Evolutionary conservation across 2,113 vertebrate genomes (phyloP), one percentile per base, ranked within the genome.

Genomic region (Vimba vimba): DNA sequence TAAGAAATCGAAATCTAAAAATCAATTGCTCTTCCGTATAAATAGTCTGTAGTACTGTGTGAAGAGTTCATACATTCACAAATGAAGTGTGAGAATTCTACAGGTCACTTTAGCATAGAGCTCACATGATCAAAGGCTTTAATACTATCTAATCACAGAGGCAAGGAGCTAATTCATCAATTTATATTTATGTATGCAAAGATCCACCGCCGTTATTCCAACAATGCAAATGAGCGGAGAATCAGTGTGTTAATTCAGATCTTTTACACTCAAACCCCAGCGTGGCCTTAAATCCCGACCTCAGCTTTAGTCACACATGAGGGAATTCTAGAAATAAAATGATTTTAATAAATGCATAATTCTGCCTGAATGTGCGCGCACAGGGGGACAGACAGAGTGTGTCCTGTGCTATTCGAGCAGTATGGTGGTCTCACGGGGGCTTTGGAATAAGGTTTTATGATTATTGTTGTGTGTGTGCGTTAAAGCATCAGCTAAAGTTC

Each of bases 131-230:
- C 57, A 60, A 64, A 79, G 69, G 76, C 21, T 76, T 78, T 57
- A 71, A 55, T 52, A 89, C 79, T 87, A 68, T 57, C 82, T 85
- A 59, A 85, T 91, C 86, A 83, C 81, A 80, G 33, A 86, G 78
- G 50, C 21, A 85, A 90, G 83, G 39, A 83, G 75, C 87, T 92
- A 92, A 93, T 93, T 93, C 89, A 76, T 86, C 87, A 89, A 94
- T 94, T 93, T 93, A 92, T 92, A 93, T 93, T 86, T 91, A 93
- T 93, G 68, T 87, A 93, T 94, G 91, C 92, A 94, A 92, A 93
- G 88, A 90, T 60, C 71, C 79, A 88, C 85, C 79, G 36, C 64
- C 47, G 77, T 64, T 60, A 89, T 89, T 91, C 87, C 91, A 92
- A 91, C 89, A 91, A 90, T 89, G 89, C 90, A 90, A 90, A 92